Percentiles rank a stretch among this genome's conserved stretches.
phyloP scores from a whole-genome alignment of 2,888 invertebrate genomes.

The Sisyra terminalis region DNA sequence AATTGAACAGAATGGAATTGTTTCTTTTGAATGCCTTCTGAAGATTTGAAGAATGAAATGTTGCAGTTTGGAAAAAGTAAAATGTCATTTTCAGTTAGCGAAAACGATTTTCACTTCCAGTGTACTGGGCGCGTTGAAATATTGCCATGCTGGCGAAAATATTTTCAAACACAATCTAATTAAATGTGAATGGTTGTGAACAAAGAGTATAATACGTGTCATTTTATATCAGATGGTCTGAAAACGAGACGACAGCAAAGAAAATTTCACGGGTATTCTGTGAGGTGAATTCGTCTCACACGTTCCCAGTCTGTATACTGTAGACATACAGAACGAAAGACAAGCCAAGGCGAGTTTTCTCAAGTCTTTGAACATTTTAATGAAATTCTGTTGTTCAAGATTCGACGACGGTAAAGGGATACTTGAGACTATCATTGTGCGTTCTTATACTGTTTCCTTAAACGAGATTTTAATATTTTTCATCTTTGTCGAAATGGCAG shows the following conservation, averaged over 20 bases:
- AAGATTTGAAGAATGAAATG: no score
- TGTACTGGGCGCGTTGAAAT: no score
- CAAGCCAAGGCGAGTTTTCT: neutral
- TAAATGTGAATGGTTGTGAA: no score
- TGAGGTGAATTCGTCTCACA: neutral
- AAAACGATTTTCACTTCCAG: no score
- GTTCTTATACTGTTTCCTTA: neutral
- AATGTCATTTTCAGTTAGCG: no score
- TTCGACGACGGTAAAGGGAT: neutral
- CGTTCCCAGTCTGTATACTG: neutral
- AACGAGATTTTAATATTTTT: neutral
- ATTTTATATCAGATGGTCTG: neutral
- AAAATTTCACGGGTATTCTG: neutral
- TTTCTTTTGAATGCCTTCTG: no score
- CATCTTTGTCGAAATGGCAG: neutral
- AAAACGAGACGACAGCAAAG: neutral
- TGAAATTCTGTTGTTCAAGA: conserved; percentile 2
- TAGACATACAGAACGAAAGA: neutral
- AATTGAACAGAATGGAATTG: no score
- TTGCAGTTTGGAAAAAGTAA: no score
- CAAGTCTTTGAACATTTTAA: conserved; percentile 1
- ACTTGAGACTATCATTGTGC: no score
- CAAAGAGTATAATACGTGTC: no score
- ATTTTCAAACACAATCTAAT: no score
- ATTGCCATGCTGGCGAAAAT: no score